Conservation (phyloP, 2,797 vertebrate genomes). For the Sebastes trivittatus region DNA sequence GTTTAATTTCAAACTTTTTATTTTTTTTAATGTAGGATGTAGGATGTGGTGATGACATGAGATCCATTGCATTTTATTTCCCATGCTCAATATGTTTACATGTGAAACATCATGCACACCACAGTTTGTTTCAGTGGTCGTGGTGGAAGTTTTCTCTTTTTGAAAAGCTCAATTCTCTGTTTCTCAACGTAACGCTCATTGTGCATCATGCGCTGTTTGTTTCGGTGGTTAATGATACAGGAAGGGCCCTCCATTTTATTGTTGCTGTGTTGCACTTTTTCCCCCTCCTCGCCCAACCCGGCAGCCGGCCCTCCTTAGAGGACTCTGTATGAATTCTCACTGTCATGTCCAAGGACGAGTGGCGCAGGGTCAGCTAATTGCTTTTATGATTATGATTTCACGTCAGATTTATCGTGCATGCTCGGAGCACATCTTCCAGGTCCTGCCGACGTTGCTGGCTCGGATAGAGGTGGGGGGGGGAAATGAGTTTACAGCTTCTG, state of each 20-base stretch:
- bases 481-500: constrained; percentile 84
- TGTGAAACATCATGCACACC: constrained; percentile 14
- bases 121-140: constrained; percentile 35
- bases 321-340: constrained; percentile 86
- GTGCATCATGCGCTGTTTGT: constrained; percentile 74
- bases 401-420: constrained; percentile 88
- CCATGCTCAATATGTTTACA: neutral
- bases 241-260: constrained; percentile 84
- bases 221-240: constrained; percentile 85
- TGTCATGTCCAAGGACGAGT: constrained; percentile 87
- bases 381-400: constrained; percentile 90
- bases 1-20: constrained; percentile 4
- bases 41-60: neutral
- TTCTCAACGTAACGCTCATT: constrained; percentile 63
- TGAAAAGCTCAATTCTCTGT: constrained; percentile 62
- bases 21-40: neutral
- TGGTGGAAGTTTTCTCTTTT: constrained; percentile 40
- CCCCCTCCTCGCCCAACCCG: constrained; percentile 62
- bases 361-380: constrained; percentile 89
- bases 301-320: constrained; percentile 80
- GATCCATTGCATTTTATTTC: neutral
- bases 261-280: constrained; percentile 85
- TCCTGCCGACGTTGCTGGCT: constrained; percentile 81
- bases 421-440: constrained; percentile 82
- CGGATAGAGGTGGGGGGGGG: constrained; percentile 46